These are phyloP conservation scores for Magallana ariakensis DNA, from an alignment of 1,140 invertebrate genomes.

Conservation along the genomic window DNA sequence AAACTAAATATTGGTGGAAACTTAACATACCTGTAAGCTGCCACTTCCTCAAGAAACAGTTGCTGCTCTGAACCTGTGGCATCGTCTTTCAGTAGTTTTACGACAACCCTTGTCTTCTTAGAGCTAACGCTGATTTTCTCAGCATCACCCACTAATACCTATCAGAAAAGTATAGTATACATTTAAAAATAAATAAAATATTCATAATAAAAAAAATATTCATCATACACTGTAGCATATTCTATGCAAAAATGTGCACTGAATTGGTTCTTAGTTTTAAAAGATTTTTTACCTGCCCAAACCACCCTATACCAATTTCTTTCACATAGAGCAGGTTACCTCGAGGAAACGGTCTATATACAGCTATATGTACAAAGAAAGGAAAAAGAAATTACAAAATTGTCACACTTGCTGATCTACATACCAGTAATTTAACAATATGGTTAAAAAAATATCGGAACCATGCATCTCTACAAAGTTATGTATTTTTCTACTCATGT, in stretches of 20 bases:
- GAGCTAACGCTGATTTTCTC: constrained; percentile 81
- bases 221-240: neutral
- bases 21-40: constrained; percentile 81
- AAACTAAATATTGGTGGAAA: neutral
- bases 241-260: neutral
- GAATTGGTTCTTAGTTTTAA: neutral
- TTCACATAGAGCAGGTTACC: constrained; percentile 89
- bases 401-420: neutral
- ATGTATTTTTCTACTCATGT: no score
- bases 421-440: neutral
- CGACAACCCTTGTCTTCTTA: constrained; percentile 81
- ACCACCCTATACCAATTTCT: constrained; percentile 92
- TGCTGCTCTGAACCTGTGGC: constrained; percentile 85
- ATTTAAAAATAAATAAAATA: neutral
- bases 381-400: neutral
- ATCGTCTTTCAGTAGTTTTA: constrained; percentile 87
- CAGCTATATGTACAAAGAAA: constrained; percentile 56
- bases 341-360: constrained; percentile 84
- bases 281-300: constrained; percentile 86
- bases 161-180: constrained; percentile 44
- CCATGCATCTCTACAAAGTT: no score
- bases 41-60: constrained; percentile 87
- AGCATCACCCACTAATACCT: constrained; percentile 88
- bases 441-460: neutral
- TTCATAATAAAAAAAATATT: neutral